phyloP scores from a whole-genome alignment of 1,140 invertebrate species.

The Microvelia longipes region DNA sequence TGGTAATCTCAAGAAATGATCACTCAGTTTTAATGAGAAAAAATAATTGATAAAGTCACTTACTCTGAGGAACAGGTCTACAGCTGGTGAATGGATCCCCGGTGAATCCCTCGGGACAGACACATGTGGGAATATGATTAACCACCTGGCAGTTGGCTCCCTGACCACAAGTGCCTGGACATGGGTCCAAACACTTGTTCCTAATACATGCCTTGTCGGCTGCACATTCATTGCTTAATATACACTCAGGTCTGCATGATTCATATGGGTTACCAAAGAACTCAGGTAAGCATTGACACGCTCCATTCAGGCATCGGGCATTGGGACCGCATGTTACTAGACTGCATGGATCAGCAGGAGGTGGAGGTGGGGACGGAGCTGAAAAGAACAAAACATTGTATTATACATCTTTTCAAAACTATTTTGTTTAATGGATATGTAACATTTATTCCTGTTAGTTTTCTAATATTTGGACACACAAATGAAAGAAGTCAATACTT shows the following conservation, averaged over 20 bases:
- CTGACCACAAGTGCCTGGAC: slow-evolving; percentile 52
- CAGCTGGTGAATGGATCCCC: slow-evolving; percentile 54
- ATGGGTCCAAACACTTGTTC: slow-evolving; percentile 56
- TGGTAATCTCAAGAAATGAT: not conserved
- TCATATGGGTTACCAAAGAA: slow-evolving; percentile 49
- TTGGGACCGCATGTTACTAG: slow-evolving; percentile 55
- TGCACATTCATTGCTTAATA: slow-evolving; percentile 47
- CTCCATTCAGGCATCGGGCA: slow-evolving; percentile 35
- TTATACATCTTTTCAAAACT: no score
- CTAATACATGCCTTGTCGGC: slow-evolving; percentile 46
- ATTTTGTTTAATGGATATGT: not conserved
- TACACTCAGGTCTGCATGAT: slow-evolving; percentile 53
- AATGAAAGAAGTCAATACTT: slow-evolving; percentile 23
- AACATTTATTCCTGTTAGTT: not conserved
- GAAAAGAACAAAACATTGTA: no score
- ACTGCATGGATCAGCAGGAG: slow-evolving; percentile 34
- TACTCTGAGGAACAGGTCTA: slow-evolving; percentile 26
- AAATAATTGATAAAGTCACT: not conserved
- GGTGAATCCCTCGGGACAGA: slow-evolving; percentile 43
- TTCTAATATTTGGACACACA: slow-evolving; percentile 23
- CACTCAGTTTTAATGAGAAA: not conserved
- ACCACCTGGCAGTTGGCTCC: slow-evolving; percentile 50
- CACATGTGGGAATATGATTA: slow-evolving; percentile 54
- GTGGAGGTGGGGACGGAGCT: slow-evolving; percentile 17
- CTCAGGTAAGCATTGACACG: slow-evolving; percentile 47